Evolutionary conservation across 1,140 invertebrate genomes (phyloP), one percentile per base, ranked within the genome.

Genomic region (Drosophila pruinosa): DNA sequence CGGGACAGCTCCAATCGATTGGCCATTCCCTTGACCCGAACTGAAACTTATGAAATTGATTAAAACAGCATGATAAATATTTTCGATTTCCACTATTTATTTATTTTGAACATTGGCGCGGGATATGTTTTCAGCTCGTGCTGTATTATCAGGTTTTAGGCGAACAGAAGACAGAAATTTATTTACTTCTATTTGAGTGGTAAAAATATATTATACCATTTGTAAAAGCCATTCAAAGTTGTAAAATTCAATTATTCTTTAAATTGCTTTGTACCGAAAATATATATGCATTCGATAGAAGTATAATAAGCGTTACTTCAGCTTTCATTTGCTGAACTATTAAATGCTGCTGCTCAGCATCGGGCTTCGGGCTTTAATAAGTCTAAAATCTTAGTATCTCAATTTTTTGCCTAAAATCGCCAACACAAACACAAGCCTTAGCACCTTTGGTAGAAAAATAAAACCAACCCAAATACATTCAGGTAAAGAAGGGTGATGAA

Each of bases 61-160:
- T 88, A 88, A 88, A 89, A 82, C 78, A 68, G 78, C 78, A 78
- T 88, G 82, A 88, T 88, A 89, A 88, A 88, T 88, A 82, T 86
- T 85, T 85, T 83, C 53, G 15, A 65, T 65, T 72, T 67, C 15
- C 19, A 57, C 45, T 48, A 54, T 54, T 38, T 39, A 75, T 58
- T 67, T 28, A 50, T 52, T 71, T 59, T 59, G 15, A 43, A 45
- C 67, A n/a, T n/a, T n/a, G n/a, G n/a, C n/a, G n/a, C n/a, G n/a
- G n/a, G 67, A 83, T 76, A 86, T 85, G 73, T 61, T 58, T 82
- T 88, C 89, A 89, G 83, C 72, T 50, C 50, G 38, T 88, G 81
- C 88, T 86, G 73, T 81, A 86, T 86, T n/a, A n/a, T n/a, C n/a
- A 74, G 82, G 50, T 56, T 26, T 81, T 72, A 57, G 82, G n/a